Base-by-base conservation (phyloP, 2,888 invertebrate species). In the Dicranocentrus wangi region DNA sequence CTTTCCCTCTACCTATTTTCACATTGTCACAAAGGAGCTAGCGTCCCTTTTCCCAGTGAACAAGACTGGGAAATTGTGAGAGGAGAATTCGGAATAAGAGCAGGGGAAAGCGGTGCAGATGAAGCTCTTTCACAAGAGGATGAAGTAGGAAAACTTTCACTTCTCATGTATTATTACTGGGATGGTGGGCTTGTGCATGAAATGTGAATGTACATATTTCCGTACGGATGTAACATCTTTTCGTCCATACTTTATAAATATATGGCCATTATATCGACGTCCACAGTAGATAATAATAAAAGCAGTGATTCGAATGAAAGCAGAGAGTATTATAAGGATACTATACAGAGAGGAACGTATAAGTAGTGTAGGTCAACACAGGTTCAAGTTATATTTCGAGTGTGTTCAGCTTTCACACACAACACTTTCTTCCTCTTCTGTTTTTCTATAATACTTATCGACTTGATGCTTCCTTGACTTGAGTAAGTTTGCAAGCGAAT, bases 391-490 rank as follows among this genome's bases (percentile, higher is more conserved):
- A 32, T 55, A 13, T 7, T 66, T 58, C 51, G 43, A 69, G 69
- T 7, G 28, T 27, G 23, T 42, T 51, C 51, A 21, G 21, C 28
- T 47, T 51, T 51, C 27, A 51, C 39, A 42, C 2, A 65, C 23
- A n/a, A 23, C 51, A 27, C 47, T 65, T 43, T 65, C 51, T 51
- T 19, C 68, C 69, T 76, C 28, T 25, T 32, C 23, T 76, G 32
- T 58, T 58, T 43, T 47, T 60, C 76, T 21, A 21, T 27, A 51
- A n/a, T 17, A 68, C 23, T 42, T 51, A 27, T 47, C 47, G 28
- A 68, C 51, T 68, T 68, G 68, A 68, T 69, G 77, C 77, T 77
- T 53, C 69, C 42, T 69, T 69, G 77, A 77, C 77, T 77, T 77
- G 77, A 69, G 68, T 60, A 55, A 68, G 66, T 68, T 39, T 76